A percentile compares a stretch with the other conserved stretches of the same genome.
phyloP scores from a whole-genome alignment of 1,140 invertebrate species.

The Cryptotermes secundus region DNA sequence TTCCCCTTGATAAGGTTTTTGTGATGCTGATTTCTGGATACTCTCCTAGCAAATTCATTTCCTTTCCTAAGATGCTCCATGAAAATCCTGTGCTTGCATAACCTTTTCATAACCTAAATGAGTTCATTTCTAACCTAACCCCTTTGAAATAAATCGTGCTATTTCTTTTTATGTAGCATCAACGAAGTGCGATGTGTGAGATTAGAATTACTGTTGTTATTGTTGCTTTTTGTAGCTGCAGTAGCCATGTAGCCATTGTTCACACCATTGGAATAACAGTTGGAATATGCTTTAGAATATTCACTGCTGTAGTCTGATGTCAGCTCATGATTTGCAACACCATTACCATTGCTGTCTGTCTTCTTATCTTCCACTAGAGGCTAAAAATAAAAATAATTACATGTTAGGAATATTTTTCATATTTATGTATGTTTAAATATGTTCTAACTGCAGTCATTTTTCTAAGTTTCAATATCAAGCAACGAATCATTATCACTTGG shows the following conservation, averaged over 20 bases:
- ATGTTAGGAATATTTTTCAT: not conserved
- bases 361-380: slow-evolving; percentile 53
- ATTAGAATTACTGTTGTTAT: slow-evolving; percentile 24
- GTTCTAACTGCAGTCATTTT: no score
- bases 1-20: slow-evolving; percentile 32
- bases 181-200: not conserved
- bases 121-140: not conserved
- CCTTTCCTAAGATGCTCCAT: not conserved
- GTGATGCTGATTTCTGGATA: not conserved
- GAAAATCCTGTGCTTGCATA: not conserved
- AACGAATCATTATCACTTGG: no score
- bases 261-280: slow-evolving; percentile 64
- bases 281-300: slow-evolving; percentile 58
- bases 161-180: not conserved
- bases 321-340: slow-evolving; percentile 43
- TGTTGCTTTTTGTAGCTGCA: slow-evolving; percentile 24
- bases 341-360: slow-evolving; percentile 46
- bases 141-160: not conserved
- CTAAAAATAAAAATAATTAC: slow-evolving; percentile 44
- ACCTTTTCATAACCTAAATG: not conserved
- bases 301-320: slow-evolving; percentile 60
- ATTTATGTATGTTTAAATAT: no score
- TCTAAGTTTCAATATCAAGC: no score
- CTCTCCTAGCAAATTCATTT: not conserved
- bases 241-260: slow-evolving; percentile 61